Evolutionary conservation across 2,797 vertebrate genomes (phyloP).

Genomic region (Loris lydekkerianus): DNA sequence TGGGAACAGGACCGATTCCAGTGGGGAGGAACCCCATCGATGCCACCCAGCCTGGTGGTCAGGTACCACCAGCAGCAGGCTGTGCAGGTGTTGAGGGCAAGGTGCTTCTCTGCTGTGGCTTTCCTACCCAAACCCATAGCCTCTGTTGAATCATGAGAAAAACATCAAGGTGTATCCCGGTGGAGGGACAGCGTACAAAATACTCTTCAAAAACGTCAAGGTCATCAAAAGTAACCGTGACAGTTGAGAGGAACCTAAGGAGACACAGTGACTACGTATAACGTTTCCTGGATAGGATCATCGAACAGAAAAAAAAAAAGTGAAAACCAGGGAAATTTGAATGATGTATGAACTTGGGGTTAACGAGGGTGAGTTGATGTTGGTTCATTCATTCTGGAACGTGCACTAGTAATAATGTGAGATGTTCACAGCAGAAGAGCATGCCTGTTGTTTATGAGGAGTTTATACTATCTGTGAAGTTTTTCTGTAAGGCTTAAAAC

Average conservation of each 20-base stretch:
- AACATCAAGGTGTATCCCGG: not conserved
- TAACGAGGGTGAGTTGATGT: not conserved
- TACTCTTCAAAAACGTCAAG: not conserved
- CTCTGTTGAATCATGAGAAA: not conserved
- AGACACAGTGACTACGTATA: rapidly evolving
- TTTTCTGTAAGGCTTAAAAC: not conserved
- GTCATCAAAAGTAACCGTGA: not conserved
- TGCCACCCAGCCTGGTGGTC: not conserved
- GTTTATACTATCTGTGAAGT: not conserved
- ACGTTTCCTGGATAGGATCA: too few relatives aligned
- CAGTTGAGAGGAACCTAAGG: not conserved
- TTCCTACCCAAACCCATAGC: not conserved
- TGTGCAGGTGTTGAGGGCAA: not conserved
- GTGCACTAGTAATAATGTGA: rapidly evolving
- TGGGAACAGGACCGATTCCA: not conserved
- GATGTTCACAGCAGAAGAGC: not conserved
- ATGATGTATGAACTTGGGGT: not conserved
- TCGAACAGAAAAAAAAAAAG: not conserved
- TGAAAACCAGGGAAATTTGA: not conserved
- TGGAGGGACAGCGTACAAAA: not conserved
- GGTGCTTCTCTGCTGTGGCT: not conserved
- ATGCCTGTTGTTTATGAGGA: rapidly evolving
- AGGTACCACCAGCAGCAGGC: not conserved
- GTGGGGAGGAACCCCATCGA: not conserved
- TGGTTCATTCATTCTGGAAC: not conserved